phyloP scores from a whole-genome alignment of 2,888 invertebrate genomes.

The Eubasilissa splendida region DNA sequence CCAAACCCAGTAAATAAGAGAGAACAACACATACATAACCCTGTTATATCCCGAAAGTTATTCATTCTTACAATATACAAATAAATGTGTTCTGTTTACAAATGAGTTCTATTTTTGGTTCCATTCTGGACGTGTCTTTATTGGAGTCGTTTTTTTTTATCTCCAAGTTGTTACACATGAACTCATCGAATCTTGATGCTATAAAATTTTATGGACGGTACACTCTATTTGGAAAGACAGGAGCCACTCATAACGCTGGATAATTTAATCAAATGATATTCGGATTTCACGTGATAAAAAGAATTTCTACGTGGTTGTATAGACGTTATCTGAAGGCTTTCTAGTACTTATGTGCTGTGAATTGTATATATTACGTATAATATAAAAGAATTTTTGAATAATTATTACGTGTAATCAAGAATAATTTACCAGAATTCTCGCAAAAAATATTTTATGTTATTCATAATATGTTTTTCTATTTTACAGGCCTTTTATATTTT shows the following conservation, averaged over 20 bases:
- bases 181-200: conserved; percentile 9
- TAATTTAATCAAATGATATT: conserved; percentile 9
- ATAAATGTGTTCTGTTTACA: conserved; percentile 9
- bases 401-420: too few relatives aligned
- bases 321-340: too few relatives aligned
- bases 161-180: not conserved
- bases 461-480: too few relatives aligned
- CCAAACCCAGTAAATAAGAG: not conserved
- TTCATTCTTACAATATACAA: conserved; percentile 3
- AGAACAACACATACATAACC: not conserved
- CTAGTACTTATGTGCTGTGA: too few relatives aligned
- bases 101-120: conserved; percentile 26
- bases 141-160: not conserved
- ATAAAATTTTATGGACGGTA: conserved; percentile 15
- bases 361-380: too few relatives aligned
- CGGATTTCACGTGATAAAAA: too few relatives aligned
- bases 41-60: not conserved
- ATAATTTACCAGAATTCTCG: too few relatives aligned
- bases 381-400: too few relatives aligned
- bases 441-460: too few relatives aligned
- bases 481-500: too few relatives aligned
- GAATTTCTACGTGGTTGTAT: too few relatives aligned
- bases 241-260: conserved; percentile 1
- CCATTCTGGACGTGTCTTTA: conserved; percentile 21
- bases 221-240: not conserved